Evolutionary conservation across 1,140 invertebrate species (phyloP).

Genomic region (Leguminivora glycinivorella): DNA sequence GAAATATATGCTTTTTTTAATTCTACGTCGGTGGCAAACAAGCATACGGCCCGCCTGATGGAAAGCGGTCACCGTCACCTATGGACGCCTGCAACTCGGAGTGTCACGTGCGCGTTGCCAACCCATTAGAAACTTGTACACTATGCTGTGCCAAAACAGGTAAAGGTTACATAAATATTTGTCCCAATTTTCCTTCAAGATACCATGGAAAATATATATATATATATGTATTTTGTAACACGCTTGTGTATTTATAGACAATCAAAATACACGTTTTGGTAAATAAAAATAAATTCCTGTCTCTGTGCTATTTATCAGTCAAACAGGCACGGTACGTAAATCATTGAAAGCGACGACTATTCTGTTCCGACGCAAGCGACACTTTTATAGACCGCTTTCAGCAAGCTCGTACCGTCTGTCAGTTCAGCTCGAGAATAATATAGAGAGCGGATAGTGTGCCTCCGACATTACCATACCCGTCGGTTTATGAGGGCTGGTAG

Average conservation of each 20-base stretch:
- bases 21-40: no score
- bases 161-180: no score
- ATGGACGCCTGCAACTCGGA: no score
- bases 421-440: conserved; percentile 52
- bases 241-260: neutral
- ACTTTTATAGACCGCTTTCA: conserved; percentile 47
- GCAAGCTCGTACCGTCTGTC: conserved; percentile 51
- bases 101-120: no score
- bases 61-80: no score
- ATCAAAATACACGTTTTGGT: neutral
- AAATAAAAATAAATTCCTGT: neutral
- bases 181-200: no score
- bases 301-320: neutral
- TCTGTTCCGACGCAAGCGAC: conserved; percentile 4
- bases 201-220: neutral
- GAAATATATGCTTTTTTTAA: no score
- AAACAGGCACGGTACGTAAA: neutral
- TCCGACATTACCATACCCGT: conserved; percentile 69
- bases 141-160: no score
- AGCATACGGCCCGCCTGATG: no score
- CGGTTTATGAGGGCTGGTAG: conserved; percentile 68
- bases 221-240: neutral
- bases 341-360: conserved; percentile 9
- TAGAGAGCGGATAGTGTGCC: conserved; percentile 51
- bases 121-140: no score